Evolutionary conservation across 2,113 vertebrate genomes (phyloP), one percentile per base, ranked within the genome.

Genomic region (Pionites leucogaster): DNA sequence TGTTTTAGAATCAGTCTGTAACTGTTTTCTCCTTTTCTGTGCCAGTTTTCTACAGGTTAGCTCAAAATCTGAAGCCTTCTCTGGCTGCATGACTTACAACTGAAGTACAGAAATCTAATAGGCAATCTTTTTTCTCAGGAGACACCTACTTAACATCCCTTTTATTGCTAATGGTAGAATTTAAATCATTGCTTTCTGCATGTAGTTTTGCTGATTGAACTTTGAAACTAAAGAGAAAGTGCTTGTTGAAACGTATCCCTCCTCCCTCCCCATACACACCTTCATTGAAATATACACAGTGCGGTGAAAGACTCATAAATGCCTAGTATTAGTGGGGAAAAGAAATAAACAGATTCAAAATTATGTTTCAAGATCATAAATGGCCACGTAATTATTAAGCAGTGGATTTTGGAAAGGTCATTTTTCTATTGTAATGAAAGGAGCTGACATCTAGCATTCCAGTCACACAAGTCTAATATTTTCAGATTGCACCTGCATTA

Each of bases 401-500:
- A 91, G 12, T 31, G 6, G 55, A 28, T 60, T 91, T 49, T 60
- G 47, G 25, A 76, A 91, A 46, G 8, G 0, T 1, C 35, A 35
- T 68, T 65, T 85, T 28, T 33, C 27, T 62, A 4, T 64, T 78
- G 24, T 41, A 37, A 63, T 57, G 41, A 91, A 96, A 96, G 11
- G n/a, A 29, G 31, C 14, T 71, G 39, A 69, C 18, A 69, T 74
- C 55, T 84, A 93, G 28, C 50, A 82, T 95, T 93, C 71, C 39
- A 57, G 19, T 92, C 39, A 60, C 55, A 42, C 13, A 42, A n/a
- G 13, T 72, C 67, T 86, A 87, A 78, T 94, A 70, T 93, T 94
- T 95, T 82, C 71, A 91, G 70, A 93, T 77, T 95, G 74, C 4
- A 81, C 53, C 77, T 85, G 33, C 72, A 82, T 89, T 96, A 92